phyloP scores from a whole-genome alignment of 2,888 invertebrate genomes.

The Tromatobia lineatoria region DNA sequence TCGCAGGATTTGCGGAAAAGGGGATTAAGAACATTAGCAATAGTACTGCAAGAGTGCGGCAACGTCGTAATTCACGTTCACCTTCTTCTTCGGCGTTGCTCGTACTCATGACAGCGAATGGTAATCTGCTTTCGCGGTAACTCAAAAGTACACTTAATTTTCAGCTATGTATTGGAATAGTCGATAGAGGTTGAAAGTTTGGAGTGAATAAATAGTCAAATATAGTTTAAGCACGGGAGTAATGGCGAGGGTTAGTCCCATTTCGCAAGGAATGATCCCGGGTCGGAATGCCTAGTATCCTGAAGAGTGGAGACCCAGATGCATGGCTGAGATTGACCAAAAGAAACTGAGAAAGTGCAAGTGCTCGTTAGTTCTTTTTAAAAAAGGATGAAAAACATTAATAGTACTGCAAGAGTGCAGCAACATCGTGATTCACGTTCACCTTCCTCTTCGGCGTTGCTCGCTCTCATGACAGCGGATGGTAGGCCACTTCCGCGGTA shows the following conservation, averaged over 20 bases:
- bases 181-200: too few species aligned
- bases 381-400: slow-evolving; percentile 25
- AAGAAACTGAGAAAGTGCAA: not conserved
- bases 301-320: slow-evolving; percentile 7
- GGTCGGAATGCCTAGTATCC: slow-evolving; percentile 14
- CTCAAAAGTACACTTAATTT: too few species aligned
- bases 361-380: not conserved
- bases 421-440: not conserved
- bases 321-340: not conserved
- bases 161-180: too few species aligned
- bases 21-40: slow-evolving; percentile 30
- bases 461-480: slow-evolving; percentile 16
- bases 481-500: slow-evolving; percentile 6
- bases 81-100: too few species aligned
- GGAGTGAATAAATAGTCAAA: too few species aligned
- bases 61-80: too few species aligned
- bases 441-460: not conserved
- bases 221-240: too few species aligned
- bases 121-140: too few species aligned
- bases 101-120: too few species aligned
- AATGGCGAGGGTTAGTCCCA: too few species aligned
- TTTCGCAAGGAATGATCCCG: slow-evolving; percentile 25
- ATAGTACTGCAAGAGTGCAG: slow-evolving; percentile 15
- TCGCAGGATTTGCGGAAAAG: not conserved
- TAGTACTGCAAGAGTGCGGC: too few species aligned